phyloP scores from a whole-genome alignment of 2,113 vertebrate genomes.

The Riparia riparia region DNA sequence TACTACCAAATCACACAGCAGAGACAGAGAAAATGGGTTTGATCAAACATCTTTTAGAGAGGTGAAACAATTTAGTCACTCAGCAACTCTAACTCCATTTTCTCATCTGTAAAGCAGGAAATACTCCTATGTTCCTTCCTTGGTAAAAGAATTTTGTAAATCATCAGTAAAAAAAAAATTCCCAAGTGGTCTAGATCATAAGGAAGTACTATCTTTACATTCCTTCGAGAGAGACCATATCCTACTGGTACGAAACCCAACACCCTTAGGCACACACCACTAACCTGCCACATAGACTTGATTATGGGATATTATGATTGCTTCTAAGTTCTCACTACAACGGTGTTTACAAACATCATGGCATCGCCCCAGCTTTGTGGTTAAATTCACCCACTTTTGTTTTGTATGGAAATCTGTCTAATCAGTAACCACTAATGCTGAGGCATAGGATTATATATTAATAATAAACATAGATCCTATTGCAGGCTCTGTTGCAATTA shows the following conservation, averaged over 20 bases:
- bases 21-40: neutral
- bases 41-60: neutral
- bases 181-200: neutral
- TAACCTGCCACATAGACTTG: neutral
- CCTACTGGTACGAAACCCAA: neutral
- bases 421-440: neutral
- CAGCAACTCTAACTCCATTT: neutral
- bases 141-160: neutral
- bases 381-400: neutral
- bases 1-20: neutral
- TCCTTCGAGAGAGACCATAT: neutral
- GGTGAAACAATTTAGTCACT: neutral
- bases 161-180: neutral
- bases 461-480: neutral
- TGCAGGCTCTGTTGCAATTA: neutral
- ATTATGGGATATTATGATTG: neutral
- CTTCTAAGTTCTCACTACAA: neutral
- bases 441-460: neutral
- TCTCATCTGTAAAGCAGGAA: neutral
- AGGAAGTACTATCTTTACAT: neutral
- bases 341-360: neutral
- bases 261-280: neutral
- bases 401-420: neutral
- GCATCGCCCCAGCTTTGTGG: neutral
- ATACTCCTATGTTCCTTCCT: neutral